Base-by-base conservation (phyloP, 2,113 vertebrate genomes). In the Platanista minor region DNA sequence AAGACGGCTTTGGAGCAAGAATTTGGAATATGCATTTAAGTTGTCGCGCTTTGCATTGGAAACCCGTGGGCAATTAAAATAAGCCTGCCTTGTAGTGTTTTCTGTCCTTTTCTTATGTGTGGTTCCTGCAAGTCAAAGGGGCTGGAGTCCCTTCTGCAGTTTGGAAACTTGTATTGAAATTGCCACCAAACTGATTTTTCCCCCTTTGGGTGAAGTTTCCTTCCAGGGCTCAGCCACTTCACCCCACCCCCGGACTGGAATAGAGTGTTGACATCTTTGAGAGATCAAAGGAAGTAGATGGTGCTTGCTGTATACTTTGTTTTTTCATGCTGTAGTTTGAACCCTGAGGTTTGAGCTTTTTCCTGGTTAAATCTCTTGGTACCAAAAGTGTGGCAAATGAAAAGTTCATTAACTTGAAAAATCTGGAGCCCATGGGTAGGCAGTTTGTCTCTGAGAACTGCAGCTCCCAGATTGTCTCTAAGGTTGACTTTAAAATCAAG, bases 21-120 rank as follows among this genome's bases (percentile, higher is more conserved):
- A 97, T 98, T 97, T 96, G 97, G 96, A 97, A 96, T 98, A 97
- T 97, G 97, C 96, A 96, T 97, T 98, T 98, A 96, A 97, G 91
- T 97, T 97, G 94, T 87, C 7, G 66, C 82, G 91, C 93, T 97
- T 97, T 97, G 91, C 95, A 97, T 97, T 96, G 97, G 95, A 97
- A 97, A 94, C 86, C 96, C 83, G 39, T 88, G 75, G 81, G 88
- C 94, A 97, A 98, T 98, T 97, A 97, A 97, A 98, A 98, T 94
- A 93, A 97, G 94, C 96, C 78, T 88, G 78, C 77, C 33, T 69
- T 20, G 14, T 83, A 94, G 71, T 97, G 86, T 82, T 96, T 98
- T 95, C 66, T 93, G 61, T 81, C 43, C 88, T 92, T 97, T 98
- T 97, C 95, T 98, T 98, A 95, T 97, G 95, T 91, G 59, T 87